Evolutionary conservation across 2,113 vertebrate genomes (phyloP), one percentile per base, ranked within the genome.

Genomic region (Antennarius striatus): DNA sequence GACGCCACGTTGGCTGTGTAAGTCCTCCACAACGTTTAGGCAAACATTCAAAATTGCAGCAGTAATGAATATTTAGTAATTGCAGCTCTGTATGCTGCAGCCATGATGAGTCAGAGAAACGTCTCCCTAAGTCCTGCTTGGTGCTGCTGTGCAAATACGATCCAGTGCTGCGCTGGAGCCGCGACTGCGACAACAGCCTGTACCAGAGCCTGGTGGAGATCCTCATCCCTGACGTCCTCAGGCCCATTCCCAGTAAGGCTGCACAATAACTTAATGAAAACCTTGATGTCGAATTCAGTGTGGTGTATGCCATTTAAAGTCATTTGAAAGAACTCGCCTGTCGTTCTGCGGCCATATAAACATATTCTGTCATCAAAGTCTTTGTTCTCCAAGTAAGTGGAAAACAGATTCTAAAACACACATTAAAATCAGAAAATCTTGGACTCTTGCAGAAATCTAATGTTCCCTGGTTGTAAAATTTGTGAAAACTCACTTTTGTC

Each of bases 151-250:
- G 95, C 79, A 96, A 96, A 79, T 96, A 95, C n/a, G 95, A 97
- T n/a, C 96, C 96, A 0, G 94, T 96, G 77, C 92, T 96, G 46
- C 94, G 94, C 74, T 97, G 96, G 96, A 93, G 94, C 78, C 94
- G 94, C 43, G 94, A 95, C 91, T 97, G 95, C 77, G 96, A 97
- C 89, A 95, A 97, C 80, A 91, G 93, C 75, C 91, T 97, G 57
- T 97, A 97, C 90, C 96, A 97, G 91, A 94, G 91, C 59, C 94
- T 97, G 91, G 96, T 97, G 86, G 95, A 97, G 77, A 95, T 96
- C 75, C 95, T 97, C 61, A 95, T 97, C 81, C 95, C 95, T 0
- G 95, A 96, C 6, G 95, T 97, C 70, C 93, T 97, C 75, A 92
- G 96, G 82, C 96, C 96, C 87, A 97, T 97, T 86, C 96, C 96